Base-by-base conservation (phyloP, 2,113 vertebrate species). In the Coptodon rendalli region DNA sequence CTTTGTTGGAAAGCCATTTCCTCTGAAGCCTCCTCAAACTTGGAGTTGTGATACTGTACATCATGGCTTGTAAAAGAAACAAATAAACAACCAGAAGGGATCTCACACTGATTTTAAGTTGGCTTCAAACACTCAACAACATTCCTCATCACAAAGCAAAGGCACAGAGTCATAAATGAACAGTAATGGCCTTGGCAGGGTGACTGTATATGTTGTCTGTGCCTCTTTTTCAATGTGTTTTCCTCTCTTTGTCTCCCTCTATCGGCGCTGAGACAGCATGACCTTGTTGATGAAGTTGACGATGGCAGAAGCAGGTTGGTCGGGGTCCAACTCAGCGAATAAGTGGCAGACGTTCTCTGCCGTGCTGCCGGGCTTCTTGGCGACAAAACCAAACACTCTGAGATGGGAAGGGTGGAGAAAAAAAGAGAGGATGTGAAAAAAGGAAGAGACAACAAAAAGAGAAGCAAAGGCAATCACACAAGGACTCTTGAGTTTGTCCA, bases 211-310 rank as follows among this genome's bases (percentile, higher is more conserved):
- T 48, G 40, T 27, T 29, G 71, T 0, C 43, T 2, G 0, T 78
- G 71, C 43, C 27, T 50, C 71, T 31, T 54, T 19, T n/a, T 19
- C 27, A 31, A 11, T 8, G 24, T 31, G 4, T 17, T 19, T 29
- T 84, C n/a, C n/a, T 29, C 4, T 66, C n/a, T 87, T 34, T 31
- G 68, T 31, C 36, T 36, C 29, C 10, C 8, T 89, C 89, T 96
- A 97, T 79, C 96, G 94, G 17, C 96, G 94, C 85, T 96, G 97
- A 2, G 96, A 92, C 92, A 99, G 92, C 94, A 99, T 97, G 91
- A 98, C 98, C 95, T 98, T 98, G 96, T 97, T 98, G 95, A 98
- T 97, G 85, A 98, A 98, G 96, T 97, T 98, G 93, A 98, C 97
- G 29, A 98, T 98, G 93, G 98, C 97, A 0, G 95, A 94, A 17